Evolutionary conservation across 2,113 vertebrate genomes (phyloP).

Genomic region (Illadopsis cleaveri): DNA sequence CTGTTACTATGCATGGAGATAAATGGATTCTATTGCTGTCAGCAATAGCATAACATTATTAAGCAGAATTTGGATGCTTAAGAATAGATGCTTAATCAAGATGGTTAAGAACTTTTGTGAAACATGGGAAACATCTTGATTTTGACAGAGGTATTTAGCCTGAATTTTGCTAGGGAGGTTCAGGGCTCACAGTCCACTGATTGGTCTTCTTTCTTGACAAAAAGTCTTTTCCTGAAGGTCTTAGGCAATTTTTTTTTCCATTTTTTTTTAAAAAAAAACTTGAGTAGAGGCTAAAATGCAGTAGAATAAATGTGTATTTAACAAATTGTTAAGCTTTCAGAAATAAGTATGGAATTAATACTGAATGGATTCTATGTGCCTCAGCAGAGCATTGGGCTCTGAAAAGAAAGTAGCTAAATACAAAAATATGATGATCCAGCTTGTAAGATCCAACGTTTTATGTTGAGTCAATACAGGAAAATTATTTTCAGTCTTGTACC

Average conservation of each 20-base stretch:
- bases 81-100: not conserved
- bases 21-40: not conserved
- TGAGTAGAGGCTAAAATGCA: not conserved
- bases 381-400: not conserved
- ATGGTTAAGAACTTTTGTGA: not conserved
- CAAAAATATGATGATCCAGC: not conserved
- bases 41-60: not conserved
- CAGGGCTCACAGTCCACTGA: not conserved
- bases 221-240: not conserved
- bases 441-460: not conserved
- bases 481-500: not conserved
- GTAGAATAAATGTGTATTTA: not conserved
- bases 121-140: not conserved
- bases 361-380: not conserved
- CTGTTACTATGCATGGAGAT: not conserved
- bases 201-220: not conserved
- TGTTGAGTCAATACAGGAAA: not conserved
- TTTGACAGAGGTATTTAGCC: not conserved
- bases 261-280: not conserved
- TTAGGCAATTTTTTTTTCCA: rapidly evolving
- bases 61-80: not conserved
- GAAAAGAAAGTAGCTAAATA: not conserved
- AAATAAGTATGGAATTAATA: not conserved
- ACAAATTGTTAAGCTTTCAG: not conserved
- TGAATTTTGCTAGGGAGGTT: not conserved